These are phyloP conservation scores for Cerastoderma edule DNA, from an alignment of 2,888 invertebrate species.

Conservation along the genomic window DNA sequence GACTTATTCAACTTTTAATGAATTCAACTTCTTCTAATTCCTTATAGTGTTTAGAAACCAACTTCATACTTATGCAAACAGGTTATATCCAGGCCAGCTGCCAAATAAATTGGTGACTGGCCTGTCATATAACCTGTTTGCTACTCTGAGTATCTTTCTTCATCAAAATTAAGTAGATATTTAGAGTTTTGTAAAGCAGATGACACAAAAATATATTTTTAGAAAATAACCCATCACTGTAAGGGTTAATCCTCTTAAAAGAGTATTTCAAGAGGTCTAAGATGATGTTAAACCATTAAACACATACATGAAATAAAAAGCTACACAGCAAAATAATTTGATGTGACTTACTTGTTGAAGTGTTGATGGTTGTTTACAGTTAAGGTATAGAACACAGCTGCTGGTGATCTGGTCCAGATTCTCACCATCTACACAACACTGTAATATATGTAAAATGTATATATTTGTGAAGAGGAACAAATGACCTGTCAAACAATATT, in stretches of 20 bases:
- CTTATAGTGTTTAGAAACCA: too few species aligned
- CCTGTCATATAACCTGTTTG: too few species aligned
- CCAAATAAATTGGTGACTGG: too few species aligned
- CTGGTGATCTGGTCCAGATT: slow-evolving; percentile 64
- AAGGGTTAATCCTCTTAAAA: background rate
- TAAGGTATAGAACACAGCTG: slow-evolving; percentile 77
- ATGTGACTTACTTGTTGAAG: slow-evolving; percentile 72
- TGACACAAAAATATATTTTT: background rate
- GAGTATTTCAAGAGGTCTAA: background rate
- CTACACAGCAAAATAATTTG: too few species aligned
- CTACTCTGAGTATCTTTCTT: too few species aligned
- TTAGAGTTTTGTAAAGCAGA: background rate
- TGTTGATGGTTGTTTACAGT: slow-evolving; percentile 68
- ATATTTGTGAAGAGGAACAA: too few species aligned
- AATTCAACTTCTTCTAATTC: too few species aligned
- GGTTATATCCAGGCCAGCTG: too few species aligned
- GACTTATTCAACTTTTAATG: too few species aligned
- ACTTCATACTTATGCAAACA: too few species aligned
- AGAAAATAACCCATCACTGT: background rate
- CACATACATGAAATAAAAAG: too few species aligned
- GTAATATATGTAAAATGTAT: slow-evolving; percentile 28
- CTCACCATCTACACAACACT: slow-evolving; percentile 67
- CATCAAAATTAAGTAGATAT: background rate
- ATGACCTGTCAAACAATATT: background rate
- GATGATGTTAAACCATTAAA: too few species aligned